These are phyloP conservation scores for Lytechinus variegatus DNA, from an alignment of 35 echinoderm and acorn worm species.

Conservation along the genomic window DNA sequence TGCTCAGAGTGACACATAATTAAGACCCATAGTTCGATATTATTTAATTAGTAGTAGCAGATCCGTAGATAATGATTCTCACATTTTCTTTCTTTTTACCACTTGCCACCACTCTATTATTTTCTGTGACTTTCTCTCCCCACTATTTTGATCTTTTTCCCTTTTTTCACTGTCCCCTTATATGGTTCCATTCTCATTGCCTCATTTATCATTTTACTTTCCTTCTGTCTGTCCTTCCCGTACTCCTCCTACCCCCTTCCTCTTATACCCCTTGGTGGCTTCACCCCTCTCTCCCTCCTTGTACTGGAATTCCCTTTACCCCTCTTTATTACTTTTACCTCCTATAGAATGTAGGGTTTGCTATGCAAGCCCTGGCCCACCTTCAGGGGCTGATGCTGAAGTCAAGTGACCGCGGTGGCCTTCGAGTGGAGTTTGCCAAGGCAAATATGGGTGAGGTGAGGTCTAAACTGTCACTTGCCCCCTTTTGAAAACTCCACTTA, in stretches of 20 bases:
- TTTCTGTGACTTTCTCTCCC: background rate
- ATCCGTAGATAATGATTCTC: no score
- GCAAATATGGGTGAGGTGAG: constrained; percentile 99
- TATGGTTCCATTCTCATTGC: background rate
- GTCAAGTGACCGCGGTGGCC: constrained; percentile 93
- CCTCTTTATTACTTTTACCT: background rate
- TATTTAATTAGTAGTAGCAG: no score
- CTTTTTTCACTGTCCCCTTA: background rate
- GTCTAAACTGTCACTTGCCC: background rate
- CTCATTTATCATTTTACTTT: no score
- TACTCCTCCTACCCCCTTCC: no score
- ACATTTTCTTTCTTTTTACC: background rate
- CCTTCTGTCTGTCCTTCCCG: no score
- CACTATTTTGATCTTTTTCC: constrained; percentile 6
- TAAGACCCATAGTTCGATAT: no score
- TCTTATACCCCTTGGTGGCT: no score
- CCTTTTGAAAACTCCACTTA: background rate
- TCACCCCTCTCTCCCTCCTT: no score
- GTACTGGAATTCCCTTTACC: background rate
- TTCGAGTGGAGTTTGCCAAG: constrained; percentile 97
- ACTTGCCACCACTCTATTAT: background rate
- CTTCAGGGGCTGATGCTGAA: constrained; percentile 85
- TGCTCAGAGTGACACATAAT: no score
- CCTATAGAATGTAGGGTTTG: constrained; percentile 85
- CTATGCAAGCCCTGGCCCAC: constrained; percentile 87